Base-by-base conservation (phyloP, 1,140 invertebrate species). In the Ostrea edulis region DNA sequence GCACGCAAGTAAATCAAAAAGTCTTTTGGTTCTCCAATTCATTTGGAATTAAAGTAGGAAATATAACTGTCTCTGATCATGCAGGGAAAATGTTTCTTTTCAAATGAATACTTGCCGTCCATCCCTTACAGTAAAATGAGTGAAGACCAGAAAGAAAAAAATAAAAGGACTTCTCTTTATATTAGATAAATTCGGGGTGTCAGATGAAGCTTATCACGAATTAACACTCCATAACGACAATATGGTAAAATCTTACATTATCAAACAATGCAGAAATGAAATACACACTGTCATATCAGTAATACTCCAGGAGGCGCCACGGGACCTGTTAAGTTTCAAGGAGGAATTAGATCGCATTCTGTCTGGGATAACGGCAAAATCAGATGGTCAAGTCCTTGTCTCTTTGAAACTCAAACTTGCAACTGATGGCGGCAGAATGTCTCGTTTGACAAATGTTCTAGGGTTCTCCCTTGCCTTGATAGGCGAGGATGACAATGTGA, bases 401-500 rank as follows among this genome's bases (percentile, higher is more conserved):
- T n/a, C 5, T 44, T 44, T 44, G 5, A 88, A 29, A 58, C 17
- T 85, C 0, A 88, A 88, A 53, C 53, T 85, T n/a, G 87, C 87
- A 0, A 83, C 87, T 54, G 87, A 88, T 85, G 82, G 87, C 0
- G 87, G 83, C n/a, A 88, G 85, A 85, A 83, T 81, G 12, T 88
- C 87, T 2, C 52, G 87, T n/a, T n/a, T 88, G 12, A 85, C 87
- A 8, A 88, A 54, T 51, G 85, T 88, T 85, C 9, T 88, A 7
- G 83, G 85, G 22, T 51, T 85, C 17, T 85, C 82, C 0, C 8
- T 88, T 14, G 87, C 87, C 12, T 25, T 88, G 11, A 29, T 88
- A 55, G 85, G 85, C 22, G 51, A 88, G 4, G 87, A 65, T 54
- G 82, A 85, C n/a, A 62, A 77, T 11, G 86, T 87, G 0, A 81